A percentile compares a stretch with the other conserved stretches of the same genome.
These are phyloP conservation scores for Noctua comes DNA, from an alignment of 2,888 invertebrate species.

Conservation along the genomic window DNA sequence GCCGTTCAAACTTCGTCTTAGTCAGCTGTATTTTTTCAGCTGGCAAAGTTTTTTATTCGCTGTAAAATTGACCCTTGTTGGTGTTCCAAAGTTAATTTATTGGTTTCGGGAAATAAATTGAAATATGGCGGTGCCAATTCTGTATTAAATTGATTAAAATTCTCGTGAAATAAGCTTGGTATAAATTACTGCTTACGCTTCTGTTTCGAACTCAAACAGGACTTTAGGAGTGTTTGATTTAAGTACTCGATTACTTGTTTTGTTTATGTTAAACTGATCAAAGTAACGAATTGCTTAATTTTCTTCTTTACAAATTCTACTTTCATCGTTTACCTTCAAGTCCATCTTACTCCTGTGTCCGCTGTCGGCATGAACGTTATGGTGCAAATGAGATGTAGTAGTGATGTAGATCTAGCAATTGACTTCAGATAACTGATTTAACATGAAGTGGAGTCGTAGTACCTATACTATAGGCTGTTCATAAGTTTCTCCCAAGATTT, in stretches of 20 bases:
- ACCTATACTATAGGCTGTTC: background rate
- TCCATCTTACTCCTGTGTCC: background rate
- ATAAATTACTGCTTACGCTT: constrained; percentile 23
- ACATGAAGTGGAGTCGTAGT: background rate
- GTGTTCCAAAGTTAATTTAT: constrained; percentile 39
- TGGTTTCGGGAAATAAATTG: constrained; percentile 26
- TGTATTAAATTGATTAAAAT: constrained; percentile 42
- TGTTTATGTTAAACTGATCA: constrained; percentile 22
- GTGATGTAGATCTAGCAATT: background rate
- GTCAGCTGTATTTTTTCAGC: constrained; percentile 58
- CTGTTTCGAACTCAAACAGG: constrained; percentile 25
- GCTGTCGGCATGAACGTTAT: background rate
- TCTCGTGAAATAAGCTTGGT: constrained; percentile 20
- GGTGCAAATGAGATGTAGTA: background rate
- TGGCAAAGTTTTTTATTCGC: constrained; percentile 51
- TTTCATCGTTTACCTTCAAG: background rate
- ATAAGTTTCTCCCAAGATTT: background rate
- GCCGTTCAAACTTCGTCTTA: constrained; percentile 59
- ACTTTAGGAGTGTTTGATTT: background rate
- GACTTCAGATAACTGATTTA: background rate
- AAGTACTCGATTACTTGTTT: constrained; percentile 26
- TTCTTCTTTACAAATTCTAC: background rate
- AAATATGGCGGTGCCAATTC: constrained; percentile 19
- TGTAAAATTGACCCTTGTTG: constrained; percentile 38
- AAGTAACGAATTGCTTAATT: background rate